Base-by-base conservation (phyloP, 2,797 vertebrate genomes). In the Astyanax mexicanus region DNA sequence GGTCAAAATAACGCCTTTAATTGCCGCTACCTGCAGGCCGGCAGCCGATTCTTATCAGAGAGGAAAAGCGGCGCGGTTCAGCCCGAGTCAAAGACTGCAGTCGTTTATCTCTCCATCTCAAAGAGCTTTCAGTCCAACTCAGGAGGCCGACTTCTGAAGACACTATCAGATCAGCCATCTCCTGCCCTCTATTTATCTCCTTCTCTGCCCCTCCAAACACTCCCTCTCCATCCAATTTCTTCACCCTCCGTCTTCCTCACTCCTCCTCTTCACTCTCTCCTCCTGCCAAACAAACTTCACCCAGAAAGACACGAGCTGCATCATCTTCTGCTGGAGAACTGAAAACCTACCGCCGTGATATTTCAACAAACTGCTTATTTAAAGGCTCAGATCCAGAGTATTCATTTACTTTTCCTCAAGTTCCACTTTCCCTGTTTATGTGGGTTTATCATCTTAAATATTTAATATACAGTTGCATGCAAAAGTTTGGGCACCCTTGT, bases 1-100 rank as follows among this genome's bases (percentile, higher is more conserved):
- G 83, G 70, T 69, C 82, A 52, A 72, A 65, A 79, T 47, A 81
- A 65, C 68, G 44, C 40, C 77, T 75, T 60, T 81, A 80, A 83
- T 81, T 78, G 79, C 57, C 65, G 67, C 65, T 54, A 66, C 70
- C 62, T 68, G 58, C 65, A 64, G 72, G 61, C 82, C 75, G 71
- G 52, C 42, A 54, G 25, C 47, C 69, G 71, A 75, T 77, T 81
- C 45, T 55, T 71, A 71, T 62, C 40, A 19, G 57, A 52, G 42
- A 25, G 37, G 35, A 52, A 45, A 58, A 1, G 32, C 44, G 25
- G 12, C 8, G 21, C n/a, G 7, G 35, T 11, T n/a, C 57, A 72
- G 29, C 32, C n/a, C 38, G 44, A 40, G 58, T 45, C 40, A 47
- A 37, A 38, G 6, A 11, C 32, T 42, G 62, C 23, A 8, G 37